Percentiles rank a stretch among this genome's conserved stretches.
phyloP scores from a whole-genome alignment of 2,888 invertebrate genomes.

The Hirtodrosophila histrioides region DNA sequence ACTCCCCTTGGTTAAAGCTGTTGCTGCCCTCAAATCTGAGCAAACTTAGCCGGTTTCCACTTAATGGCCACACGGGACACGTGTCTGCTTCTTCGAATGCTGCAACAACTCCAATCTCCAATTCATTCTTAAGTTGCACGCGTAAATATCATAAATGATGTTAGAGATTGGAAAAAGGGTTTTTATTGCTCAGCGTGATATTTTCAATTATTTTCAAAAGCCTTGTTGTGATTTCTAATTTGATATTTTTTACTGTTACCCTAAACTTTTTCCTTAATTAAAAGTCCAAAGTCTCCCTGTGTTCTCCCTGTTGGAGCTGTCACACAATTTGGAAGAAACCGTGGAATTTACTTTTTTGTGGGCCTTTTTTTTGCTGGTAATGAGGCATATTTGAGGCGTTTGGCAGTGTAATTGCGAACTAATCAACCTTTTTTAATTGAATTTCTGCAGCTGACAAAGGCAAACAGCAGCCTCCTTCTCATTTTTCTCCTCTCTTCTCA shows the following conservation, averaged over 20 bases:
- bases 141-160: slow-evolving; percentile 22
- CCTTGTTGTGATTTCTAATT: slow-evolving; percentile 18
- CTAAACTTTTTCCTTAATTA: slow-evolving; percentile 36
- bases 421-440: slow-evolving; percentile 65
- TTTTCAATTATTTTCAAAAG: slow-evolving; percentile 17
- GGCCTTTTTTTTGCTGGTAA: slow-evolving; percentile 28
- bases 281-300: slow-evolving; percentile 34
- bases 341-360: slow-evolving; percentile 14
- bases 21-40: slow-evolving; percentile 26
- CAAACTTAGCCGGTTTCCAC: slow-evolving; percentile 38
- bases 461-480: slow-evolving; percentile 7
- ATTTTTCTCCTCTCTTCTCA: background rate
- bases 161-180: slow-evolving; percentile 18
- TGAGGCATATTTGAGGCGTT: slow-evolving; percentile 50
- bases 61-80: slow-evolving; percentile 29
- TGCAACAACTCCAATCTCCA: slow-evolving; percentile 1
- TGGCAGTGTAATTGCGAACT: slow-evolving; percentile 66
- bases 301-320: slow-evolving; percentile 27
- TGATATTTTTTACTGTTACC: slow-evolving; percentile 10
- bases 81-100: slow-evolving; percentile 1
- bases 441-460: slow-evolving; percentile 51
- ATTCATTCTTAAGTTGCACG: slow-evolving; percentile 16
- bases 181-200: slow-evolving; percentile 13
- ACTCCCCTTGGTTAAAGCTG: slow-evolving; percentile 9
- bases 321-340: slow-evolving; percentile 17